These are phyloP conservation scores for Pitangus sulphuratus DNA, from an alignment of 2,797 vertebrate genomes.

Conservation along the genomic window DNA sequence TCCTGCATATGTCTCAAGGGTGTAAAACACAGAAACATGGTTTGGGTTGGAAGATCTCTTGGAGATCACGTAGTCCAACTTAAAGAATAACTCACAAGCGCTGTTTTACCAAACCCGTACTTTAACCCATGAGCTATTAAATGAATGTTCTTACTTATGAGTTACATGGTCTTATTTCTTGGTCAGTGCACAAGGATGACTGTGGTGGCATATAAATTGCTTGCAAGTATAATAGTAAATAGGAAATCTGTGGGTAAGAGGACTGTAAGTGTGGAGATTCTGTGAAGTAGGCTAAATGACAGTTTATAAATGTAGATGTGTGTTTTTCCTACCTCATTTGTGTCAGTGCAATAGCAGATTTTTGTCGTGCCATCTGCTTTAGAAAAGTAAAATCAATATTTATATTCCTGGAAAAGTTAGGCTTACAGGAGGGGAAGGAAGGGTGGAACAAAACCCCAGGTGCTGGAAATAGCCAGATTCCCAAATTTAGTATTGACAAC, in stretches of 20 bases:
- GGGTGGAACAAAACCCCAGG: neutral
- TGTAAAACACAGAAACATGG: neutral
- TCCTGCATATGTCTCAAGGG: neutral
- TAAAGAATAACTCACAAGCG: neutral
- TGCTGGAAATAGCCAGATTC: neutral
- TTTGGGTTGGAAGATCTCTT: neutral
- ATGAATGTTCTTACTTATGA: fast-evolving
- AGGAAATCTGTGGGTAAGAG: neutral
- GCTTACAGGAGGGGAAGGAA: neutral
- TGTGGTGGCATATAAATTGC: neutral
- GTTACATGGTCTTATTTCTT: neutral
- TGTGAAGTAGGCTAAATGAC: neutral
- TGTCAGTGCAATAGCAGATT: neutral
- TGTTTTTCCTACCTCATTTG: neutral
- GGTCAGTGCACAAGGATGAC: neutral
- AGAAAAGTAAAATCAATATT: neutral
- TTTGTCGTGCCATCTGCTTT: neutral
- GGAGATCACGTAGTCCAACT: neutral
- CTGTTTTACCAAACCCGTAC: neutral
- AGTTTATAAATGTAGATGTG: neutral
- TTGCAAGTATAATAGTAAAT: neutral
- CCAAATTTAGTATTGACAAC: neutral
- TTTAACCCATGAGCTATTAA: neutral
- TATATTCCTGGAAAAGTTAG: neutral
- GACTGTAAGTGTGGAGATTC: neutral